These are phyloP conservation scores for Passerina amoena DNA, from an alignment of 2,113 vertebrate genomes.

Conservation along the genomic window DNA sequence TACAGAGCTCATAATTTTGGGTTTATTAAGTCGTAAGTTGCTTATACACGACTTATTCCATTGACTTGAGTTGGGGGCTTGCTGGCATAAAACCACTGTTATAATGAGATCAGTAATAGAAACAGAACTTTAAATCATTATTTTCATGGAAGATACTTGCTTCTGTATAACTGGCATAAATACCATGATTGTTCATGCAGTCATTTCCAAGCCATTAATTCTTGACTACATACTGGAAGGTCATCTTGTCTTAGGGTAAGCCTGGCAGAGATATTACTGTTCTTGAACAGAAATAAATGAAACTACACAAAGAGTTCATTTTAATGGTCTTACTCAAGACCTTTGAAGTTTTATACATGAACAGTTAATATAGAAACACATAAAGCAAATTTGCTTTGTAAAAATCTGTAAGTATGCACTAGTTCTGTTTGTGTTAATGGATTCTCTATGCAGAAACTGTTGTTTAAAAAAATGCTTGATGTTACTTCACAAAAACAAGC, in stretches of 20 bases:
- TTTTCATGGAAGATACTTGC: background rate
- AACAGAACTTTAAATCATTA: background rate
- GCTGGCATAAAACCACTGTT: background rate
- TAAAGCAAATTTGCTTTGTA: background rate
- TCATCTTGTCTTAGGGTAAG: background rate
- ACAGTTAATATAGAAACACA: background rate
- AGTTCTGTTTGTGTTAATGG: background rate
- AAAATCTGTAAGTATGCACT: fast-evolving
- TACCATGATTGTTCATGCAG: background rate
- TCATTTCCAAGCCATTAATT: background rate
- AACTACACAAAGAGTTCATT: background rate
- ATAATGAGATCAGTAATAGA: background rate
- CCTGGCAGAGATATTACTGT: background rate
- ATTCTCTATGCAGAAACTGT: background rate
- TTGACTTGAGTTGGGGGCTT: background rate
- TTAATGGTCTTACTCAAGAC: background rate
- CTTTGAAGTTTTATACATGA: background rate
- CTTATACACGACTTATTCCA: background rate
- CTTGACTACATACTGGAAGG: background rate
- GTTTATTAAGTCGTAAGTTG: background rate
- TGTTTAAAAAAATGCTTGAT: background rate
- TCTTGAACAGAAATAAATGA: background rate
- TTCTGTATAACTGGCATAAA: background rate
- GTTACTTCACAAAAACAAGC: background rate
- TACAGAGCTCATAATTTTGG: background rate